A percentile compares a stretch with the other conserved stretches of the same genome.
Evolutionary conservation across 2,797 vertebrate species (phyloP).

Genomic region (Hyperoplus lanceolatus): DNA sequence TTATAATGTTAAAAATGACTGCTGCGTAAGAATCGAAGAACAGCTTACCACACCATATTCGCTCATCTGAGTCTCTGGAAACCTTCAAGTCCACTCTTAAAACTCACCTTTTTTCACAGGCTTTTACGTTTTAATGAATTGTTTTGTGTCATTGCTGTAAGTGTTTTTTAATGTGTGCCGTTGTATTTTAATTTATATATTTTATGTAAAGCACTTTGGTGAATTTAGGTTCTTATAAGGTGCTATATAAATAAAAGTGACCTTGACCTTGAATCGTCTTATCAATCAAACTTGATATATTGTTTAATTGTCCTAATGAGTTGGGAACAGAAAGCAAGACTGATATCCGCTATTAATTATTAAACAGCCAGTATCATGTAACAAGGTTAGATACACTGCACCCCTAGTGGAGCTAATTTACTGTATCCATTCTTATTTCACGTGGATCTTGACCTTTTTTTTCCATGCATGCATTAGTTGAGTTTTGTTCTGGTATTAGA

Average conservation of each 20-base stretch:
- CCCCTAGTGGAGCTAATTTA: constrained; percentile 11
- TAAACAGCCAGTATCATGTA: constrained; percentile 1
- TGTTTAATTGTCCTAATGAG: background rate
- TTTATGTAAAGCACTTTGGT: too few species aligned
- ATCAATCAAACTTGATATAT: background rate
- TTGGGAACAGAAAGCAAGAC: background rate
- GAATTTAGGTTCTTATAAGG: too few species aligned
- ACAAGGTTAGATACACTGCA: background rate
- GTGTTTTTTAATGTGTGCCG: too few species aligned
- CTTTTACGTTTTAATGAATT: too few species aligned
- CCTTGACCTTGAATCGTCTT: background rate
- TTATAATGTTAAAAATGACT: background rate
- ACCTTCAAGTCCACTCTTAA: too few species aligned
- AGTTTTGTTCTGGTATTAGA: background rate
- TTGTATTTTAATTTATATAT: too few species aligned
- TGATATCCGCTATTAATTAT: constrained; percentile 3
- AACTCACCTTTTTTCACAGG: too few species aligned
- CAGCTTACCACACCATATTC: too few species aligned
- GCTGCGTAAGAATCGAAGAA: background rate
- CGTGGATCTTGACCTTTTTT: background rate
- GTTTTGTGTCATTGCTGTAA: too few species aligned
- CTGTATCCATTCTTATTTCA: constrained; percentile 6
- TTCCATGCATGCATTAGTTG: background rate
- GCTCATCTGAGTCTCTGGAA: too few species aligned
- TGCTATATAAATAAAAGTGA: too few species aligned